phyloP scores from a whole-genome alignment of 2,888 invertebrate species.

The Trachelus tabidus region DNA sequence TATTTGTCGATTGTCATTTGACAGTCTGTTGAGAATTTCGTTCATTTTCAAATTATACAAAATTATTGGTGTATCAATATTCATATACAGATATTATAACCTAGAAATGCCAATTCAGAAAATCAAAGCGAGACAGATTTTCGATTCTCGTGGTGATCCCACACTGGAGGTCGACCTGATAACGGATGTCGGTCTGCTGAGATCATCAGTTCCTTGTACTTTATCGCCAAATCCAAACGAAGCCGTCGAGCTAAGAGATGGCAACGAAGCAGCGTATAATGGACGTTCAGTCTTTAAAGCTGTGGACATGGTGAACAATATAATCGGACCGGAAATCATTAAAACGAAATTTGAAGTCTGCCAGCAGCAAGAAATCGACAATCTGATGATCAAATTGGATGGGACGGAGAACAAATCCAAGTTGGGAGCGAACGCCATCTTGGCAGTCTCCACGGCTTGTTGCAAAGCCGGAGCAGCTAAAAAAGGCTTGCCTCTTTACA shows the following conservation, averaged over 20 bases:
- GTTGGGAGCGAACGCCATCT: slow-evolving; percentile 55
- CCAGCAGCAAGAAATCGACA: slow-evolving; percentile 56
- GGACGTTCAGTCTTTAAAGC: slow-evolving; percentile 55
- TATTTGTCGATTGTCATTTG: not conserved
- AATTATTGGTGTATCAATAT: not conserved
- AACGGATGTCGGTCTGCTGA: slow-evolving; percentile 56
- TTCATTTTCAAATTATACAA: not conserved
- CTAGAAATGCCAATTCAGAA: slow-evolving; percentile 70
- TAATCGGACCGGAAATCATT: slow-evolving; percentile 55
- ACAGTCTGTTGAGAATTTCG: not conserved
- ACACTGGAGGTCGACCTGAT: slow-evolving; percentile 70
- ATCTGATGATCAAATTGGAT: slow-evolving; percentile 48
- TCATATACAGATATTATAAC: not conserved
- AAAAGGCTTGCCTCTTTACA: slow-evolving; percentile 54
- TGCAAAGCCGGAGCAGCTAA: slow-evolving; percentile 60
- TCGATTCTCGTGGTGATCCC: slow-evolving; percentile 78
- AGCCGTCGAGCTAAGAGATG: slow-evolving; percentile 51
- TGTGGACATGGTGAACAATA: slow-evolving; percentile 54
- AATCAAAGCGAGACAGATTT: slow-evolving; percentile 75
- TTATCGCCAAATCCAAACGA: slow-evolving; percentile 43
- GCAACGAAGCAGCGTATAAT: slow-evolving; percentile 45
- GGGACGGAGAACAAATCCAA: slow-evolving; percentile 57
- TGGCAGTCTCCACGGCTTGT: slow-evolving; percentile 54
- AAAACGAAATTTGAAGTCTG: slow-evolving; percentile 53
- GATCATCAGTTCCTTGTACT: slow-evolving; percentile 52